Evolutionary conservation across 1,140 invertebrate genomes (phyloP), one percentile per base, ranked within the genome.

Genomic region (Chelonus insularis): DNA sequence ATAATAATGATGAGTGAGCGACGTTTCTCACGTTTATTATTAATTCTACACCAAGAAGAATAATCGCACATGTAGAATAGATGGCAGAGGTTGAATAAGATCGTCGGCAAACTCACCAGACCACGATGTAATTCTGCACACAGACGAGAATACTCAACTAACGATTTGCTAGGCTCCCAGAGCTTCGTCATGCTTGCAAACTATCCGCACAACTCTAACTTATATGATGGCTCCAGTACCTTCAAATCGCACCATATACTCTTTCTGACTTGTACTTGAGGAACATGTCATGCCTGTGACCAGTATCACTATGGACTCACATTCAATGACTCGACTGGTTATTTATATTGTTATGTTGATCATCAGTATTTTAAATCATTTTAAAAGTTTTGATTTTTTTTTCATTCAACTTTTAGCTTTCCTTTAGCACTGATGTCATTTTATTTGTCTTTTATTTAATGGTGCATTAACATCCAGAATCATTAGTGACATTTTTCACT

Each of bases 141-240:
- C 16, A 37, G 64, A 63, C 60, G 45, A 68, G 59, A 71, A 71
- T 70, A 71, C 58, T 37, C 64, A 45, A 55, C 68, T 70, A 72
- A 72, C 70, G 68, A 72, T 68, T 72, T 67, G 56, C 39, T 58
- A 50, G 41, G 62, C 68, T 65, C 57, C 63, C 21, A 25, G 68
- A 60, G 70, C 68, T 67, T 72, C 68, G 68, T 72, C 70, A 72
- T 72, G 60, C 70, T 72, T 64, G 70, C 70, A 72, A 70, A 72
- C 70, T 72, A 72, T 70, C 63, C 57, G 52, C 29, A 47, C 36
- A 9, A n/a, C 21, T 36, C 29, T 7, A 29, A 29, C 7, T 4
- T n/a, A n/a, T n/a, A 29, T 3, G 7, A 29, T 29, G 25, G 7
- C 25, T 29, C 7, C 7, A 7, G 16, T 54, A 4, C 34, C 51